Conservation (phyloP, 2,113 vertebrate species). For the Symphodus melops region DNA sequence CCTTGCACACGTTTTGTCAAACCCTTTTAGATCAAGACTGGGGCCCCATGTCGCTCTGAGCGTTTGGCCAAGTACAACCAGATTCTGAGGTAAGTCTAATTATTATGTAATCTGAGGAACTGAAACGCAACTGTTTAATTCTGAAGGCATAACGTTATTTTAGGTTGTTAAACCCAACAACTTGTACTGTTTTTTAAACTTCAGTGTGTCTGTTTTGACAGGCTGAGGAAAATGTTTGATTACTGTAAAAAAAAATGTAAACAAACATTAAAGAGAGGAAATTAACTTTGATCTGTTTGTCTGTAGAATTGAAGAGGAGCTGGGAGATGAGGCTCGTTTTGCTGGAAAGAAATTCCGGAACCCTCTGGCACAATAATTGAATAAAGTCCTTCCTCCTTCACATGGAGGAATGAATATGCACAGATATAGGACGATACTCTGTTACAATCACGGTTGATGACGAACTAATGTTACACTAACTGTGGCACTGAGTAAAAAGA, state of each 20-base stretch:
- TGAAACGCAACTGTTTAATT: background rate
- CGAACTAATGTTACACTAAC: slow-evolving; percentile 6
- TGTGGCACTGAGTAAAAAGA: background rate
- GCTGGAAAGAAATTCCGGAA: slow-evolving; percentile 95
- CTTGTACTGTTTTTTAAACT: background rate
- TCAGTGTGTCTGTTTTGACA: background rate
- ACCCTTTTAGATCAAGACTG: slow-evolving; percentile 80
- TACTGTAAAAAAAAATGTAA: background rate
- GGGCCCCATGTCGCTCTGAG: slow-evolving; percentile 84
- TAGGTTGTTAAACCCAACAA: background rate
- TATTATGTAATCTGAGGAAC: background rate
- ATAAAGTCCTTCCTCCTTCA: background rate
- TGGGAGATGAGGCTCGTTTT: slow-evolving; percentile 91
- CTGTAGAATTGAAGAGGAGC: slow-evolving; percentile 95
- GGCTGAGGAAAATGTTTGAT: background rate
- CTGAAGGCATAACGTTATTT: background rate
- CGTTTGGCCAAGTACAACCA: slow-evolving; percentile 85
- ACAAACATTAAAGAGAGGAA: background rate
- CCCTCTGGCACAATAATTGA: slow-evolving; percentile 78
- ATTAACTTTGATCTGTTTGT: background rate
- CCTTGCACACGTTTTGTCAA: slow-evolving; percentile 4
- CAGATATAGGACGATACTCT: background rate
- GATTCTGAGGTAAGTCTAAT: slow-evolving; percentile 74
- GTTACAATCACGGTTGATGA: slow-evolving; percentile 6
- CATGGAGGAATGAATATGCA: slow-evolving; percentile 2